Conservation (phyloP, 2,888 invertebrate genomes). For the Trissonchulus sp. region DNA sequence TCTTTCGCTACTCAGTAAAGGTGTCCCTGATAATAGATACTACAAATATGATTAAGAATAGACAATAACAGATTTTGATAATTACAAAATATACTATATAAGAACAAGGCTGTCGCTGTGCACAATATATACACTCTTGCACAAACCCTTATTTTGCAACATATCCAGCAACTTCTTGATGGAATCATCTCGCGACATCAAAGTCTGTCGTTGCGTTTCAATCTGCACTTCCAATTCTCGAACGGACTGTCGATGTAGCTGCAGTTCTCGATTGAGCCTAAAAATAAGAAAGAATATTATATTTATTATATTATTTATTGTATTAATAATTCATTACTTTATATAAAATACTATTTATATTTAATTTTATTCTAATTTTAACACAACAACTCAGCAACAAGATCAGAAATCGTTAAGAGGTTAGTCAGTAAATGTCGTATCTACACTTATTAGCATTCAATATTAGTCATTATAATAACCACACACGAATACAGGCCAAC, state of each 20-base stretch:
- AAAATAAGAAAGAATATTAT: constrained; percentile 3
- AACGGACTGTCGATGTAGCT: constrained; percentile 25
- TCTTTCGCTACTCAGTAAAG: too few relatives aligned
- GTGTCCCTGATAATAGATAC: too few relatives aligned
- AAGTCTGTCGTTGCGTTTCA: constrained; percentile 94
- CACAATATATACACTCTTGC: too few relatives aligned
- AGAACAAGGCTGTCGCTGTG: too few relatives aligned
- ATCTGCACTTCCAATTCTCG: constrained; percentile 74
- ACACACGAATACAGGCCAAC: too few relatives aligned
- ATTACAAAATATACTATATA: too few relatives aligned
- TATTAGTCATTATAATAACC: too few relatives aligned
- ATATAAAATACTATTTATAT: neutral
- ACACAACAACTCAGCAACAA: neutral
- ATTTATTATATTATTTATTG: neutral
- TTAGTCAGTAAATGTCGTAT: too few relatives aligned
- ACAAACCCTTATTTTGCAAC: constrained; percentile 96
- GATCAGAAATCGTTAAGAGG: too few relatives aligned
- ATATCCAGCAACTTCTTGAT: constrained; percentile 97
- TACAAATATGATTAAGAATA: too few relatives aligned
- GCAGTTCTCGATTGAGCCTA: constrained; percentile 31
- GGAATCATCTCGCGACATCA: constrained; percentile 91
- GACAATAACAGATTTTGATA: too few relatives aligned
- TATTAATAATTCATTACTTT: neutral
- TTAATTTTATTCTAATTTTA: neutral
- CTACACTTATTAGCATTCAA: too few relatives aligned